These are phyloP conservation scores for Autographa gamma DNA, from an alignment of 2,888 invertebrate genomes.

Conservation along the genomic window DNA sequence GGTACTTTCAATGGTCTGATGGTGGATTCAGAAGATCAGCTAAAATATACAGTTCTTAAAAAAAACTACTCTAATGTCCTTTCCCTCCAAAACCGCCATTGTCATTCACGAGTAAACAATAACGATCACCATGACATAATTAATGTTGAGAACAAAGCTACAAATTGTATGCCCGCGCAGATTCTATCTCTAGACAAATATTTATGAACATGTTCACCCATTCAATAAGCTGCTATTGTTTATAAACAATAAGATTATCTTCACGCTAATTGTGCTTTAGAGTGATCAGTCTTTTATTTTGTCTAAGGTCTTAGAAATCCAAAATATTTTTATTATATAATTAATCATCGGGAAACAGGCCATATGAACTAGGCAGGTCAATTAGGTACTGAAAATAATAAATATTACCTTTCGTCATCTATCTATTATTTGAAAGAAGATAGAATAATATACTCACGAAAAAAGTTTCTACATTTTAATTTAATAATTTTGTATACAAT, in stretches of 20 bases:
- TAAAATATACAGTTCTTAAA: too few species aligned
- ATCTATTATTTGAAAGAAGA: too few species aligned
- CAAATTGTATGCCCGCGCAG: slow-evolving; percentile 35
- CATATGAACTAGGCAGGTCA: too few species aligned
- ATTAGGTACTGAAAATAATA: too few species aligned
- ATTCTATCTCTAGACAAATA: slow-evolving; percentile 54
- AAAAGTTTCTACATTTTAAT: too few species aligned
- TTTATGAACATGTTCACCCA: slow-evolving; percentile 49
- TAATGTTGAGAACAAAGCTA: slow-evolving; percentile 47
- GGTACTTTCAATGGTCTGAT: too few species aligned
- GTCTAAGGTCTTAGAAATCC: not conserved
- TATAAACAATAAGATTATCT: slow-evolving; percentile 47
- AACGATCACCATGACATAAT: slow-evolving; percentile 57
- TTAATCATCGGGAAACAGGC: too few species aligned
- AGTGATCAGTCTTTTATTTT: not conserved
- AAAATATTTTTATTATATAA: not conserved
- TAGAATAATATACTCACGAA: too few species aligned
- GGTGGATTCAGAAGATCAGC: too few species aligned
- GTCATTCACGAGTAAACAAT: slow-evolving; percentile 40
- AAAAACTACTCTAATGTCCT: not conserved
- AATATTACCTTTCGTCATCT: too few species aligned
- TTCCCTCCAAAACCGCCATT: slow-evolving; percentile 38
- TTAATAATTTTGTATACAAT: too few species aligned
- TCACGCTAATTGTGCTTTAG: slow-evolving; percentile 27
- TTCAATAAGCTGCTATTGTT: slow-evolving; percentile 54